phyloP scores from a whole-genome alignment of 2,797 vertebrate species.

The Sebastes hubbsi region DNA sequence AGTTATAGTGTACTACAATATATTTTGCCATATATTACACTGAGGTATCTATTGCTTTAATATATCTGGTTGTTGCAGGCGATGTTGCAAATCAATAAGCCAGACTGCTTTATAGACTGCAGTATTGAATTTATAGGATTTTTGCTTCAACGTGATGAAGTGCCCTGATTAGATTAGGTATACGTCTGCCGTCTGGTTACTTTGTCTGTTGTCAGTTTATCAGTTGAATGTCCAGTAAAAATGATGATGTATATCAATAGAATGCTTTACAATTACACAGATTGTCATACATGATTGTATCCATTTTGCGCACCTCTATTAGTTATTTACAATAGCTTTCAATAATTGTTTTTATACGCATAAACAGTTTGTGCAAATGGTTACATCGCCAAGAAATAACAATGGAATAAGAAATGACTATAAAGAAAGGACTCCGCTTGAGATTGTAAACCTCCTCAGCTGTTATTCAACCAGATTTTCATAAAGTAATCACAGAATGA shows the following conservation, averaged over 20 bases:
- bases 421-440: slow-evolving; percentile 24
- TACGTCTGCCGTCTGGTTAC: slow-evolving; percentile 19
- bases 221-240: background rate
- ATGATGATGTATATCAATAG: background rate
- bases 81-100: slow-evolving; percentile 43
- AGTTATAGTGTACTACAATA: background rate
- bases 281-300: background rate
- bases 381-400: slow-evolving; percentile 37
- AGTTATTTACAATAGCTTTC: slow-evolving; percentile 7
- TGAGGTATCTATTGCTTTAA: slow-evolving; percentile 21
- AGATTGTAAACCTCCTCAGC: slow-evolving; percentile 25
- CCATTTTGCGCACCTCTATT: background rate
- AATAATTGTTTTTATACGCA: slow-evolving; percentile 34
- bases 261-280: background rate
- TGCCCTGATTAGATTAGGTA: slow-evolving; percentile 29
- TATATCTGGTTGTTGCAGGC: slow-evolving; percentile 6
- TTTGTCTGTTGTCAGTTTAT: background rate
- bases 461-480: slow-evolving; percentile 23
- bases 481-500: slow-evolving; percentile 27
- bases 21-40: background rate
- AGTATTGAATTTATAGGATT: slow-evolving; percentile 52
- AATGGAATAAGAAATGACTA: slow-evolving; percentile 28
- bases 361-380: slow-evolving; percentile 43
- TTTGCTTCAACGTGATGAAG: slow-evolving; percentile 43
- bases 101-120: slow-evolving; percentile 42